Percentiles rank a stretch among this genome's conserved stretches.
Conservation (phyloP, 2,113 vertebrate species). For the Pelecanus crispus region DNA sequence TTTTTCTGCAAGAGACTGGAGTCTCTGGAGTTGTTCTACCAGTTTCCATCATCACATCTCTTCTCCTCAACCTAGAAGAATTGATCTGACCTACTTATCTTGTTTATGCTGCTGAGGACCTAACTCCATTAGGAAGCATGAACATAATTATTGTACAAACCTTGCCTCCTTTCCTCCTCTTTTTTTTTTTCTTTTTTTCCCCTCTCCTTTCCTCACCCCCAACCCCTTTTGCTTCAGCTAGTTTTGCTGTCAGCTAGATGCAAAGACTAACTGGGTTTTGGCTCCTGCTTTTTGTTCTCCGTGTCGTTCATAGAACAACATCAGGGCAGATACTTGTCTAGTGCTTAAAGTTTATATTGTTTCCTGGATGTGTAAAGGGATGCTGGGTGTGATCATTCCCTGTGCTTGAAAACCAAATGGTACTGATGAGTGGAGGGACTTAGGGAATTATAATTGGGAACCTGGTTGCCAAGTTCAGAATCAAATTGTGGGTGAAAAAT, state of each 20-base stretch:
- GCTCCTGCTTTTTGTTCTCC: neutral
- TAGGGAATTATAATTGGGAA: neutral
- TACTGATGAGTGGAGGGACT: neutral
- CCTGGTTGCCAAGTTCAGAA: neutral
- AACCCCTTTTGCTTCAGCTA: neutral
- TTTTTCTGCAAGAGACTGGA: neutral
- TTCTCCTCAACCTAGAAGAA: neutral
- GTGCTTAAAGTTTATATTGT: neutral
- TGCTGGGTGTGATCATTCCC: neutral
- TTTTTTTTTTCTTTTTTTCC: too few relatives aligned
- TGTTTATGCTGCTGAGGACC: neutral
- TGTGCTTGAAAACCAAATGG: neutral
- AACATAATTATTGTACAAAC: neutral
- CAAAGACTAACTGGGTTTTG: neutral
- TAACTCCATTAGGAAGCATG: neutral
- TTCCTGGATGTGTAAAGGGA: neutral
- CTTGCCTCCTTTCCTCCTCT: neutral
- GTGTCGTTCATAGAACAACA: neutral
- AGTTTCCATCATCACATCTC: neutral
- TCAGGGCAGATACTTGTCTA: neutral
- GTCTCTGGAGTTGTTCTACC: neutral
- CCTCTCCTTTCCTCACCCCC: neutral
- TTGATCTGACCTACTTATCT: neutral
- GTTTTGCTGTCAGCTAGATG: neutral
- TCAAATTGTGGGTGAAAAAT: neutral